Evolutionary conservation across 2,113 vertebrate genomes (phyloP), one percentile per base, ranked within the genome.

Genomic region (Axis porcinus): DNA sequence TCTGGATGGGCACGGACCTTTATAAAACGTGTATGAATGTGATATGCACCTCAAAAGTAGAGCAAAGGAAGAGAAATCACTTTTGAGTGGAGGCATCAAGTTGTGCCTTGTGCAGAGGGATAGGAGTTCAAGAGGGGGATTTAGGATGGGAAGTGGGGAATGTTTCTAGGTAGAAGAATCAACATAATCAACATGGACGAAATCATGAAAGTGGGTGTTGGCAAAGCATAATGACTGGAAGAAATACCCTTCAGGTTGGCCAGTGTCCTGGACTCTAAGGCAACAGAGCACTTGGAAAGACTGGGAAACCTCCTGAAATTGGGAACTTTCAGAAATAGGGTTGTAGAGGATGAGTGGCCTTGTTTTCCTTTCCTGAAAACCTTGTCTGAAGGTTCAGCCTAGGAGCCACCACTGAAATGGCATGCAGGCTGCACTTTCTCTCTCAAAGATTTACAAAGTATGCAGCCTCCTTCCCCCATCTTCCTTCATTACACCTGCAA

Each of bases 1-100:
- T 87, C 60, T 79, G 78, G 90, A 55, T 70, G 89, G 93, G n/a
- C 78, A 91, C 82, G 95, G 94, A 93, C 92, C 84, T 36, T 91
- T 54, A 76, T 84, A 84, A 96, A 97, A 96, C 36, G 92, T 94
- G 81, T 81, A 92, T 43, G 60, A 52, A 86, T 76, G 14, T 60
- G 54, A 89, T 36, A 36, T 21, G 21, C 54, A 64, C 45, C 47
- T 81, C 47, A 84, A 95, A 93, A 64, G 50, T 62, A 33, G 67
- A 91, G 47, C 57, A 87, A 85, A 94, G 79, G 47, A 85, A 89
- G 64, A 76, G 30, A 97, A 94, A 95, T 83, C 5, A n/a, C 30
- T 78, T 89, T 43, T 7, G 0, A 82, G 78, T 81, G 74, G 89
- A 95, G 82, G 70, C 50, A 78, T 62, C 30, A 30, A 33, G 89